These are phyloP conservation scores for Vireo griseus DNA, from an alignment of 2,797 vertebrate genomes.

Conservation along the genomic window DNA sequence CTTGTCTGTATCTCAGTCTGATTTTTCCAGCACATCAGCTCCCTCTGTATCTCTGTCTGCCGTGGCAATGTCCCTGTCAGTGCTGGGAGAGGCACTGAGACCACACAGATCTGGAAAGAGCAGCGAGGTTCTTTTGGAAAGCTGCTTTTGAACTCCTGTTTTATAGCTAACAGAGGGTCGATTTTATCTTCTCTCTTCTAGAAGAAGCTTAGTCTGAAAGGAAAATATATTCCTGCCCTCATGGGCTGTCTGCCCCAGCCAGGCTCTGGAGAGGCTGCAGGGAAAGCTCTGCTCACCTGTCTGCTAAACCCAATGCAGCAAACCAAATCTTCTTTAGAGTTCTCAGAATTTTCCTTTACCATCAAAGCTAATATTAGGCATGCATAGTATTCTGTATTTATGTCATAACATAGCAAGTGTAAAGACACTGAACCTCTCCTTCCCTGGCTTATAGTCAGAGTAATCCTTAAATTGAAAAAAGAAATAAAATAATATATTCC, in stretches of 20 bases:
- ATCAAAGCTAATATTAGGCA: neutral
- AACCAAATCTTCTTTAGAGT: neutral
- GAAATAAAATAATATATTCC: rapidly evolving
- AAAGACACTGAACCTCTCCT: neutral
- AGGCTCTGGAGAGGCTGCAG: neutral
- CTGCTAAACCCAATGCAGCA: neutral
- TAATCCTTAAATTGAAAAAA: neutral
- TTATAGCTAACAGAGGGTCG: neutral
- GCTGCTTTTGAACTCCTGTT: neutral
- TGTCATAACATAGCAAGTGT: neutral
- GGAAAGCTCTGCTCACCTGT: neutral
- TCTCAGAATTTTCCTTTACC: neutral
- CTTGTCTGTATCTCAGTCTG: neutral
- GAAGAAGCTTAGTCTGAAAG: neutral
- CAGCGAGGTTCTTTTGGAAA: neutral
- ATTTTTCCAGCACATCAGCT: neutral
- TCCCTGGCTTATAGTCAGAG: neutral
- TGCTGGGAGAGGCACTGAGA: neutral
- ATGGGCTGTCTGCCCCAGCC: neutral
- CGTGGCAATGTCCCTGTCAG: neutral
- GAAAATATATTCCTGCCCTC: neutral
- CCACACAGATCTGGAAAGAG: no score
- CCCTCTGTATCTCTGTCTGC: neutral
- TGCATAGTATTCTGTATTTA: neutral
- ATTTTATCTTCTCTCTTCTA: neutral